phyloP scores from a whole-genome alignment of 2,797 vertebrate species.

The Dryobates pubescens region DNA sequence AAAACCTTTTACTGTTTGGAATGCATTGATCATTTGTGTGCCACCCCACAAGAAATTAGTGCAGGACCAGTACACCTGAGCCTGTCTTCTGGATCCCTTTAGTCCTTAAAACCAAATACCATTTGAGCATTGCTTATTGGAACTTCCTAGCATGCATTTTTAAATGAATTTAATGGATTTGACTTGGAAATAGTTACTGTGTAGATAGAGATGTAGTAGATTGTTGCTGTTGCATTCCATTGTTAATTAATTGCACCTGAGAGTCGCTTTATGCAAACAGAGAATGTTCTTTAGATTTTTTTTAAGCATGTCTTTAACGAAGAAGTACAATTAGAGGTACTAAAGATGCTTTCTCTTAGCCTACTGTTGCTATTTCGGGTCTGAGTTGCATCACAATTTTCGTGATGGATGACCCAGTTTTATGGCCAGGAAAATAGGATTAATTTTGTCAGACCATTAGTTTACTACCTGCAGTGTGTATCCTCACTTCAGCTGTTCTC shows the following conservation, averaged over 20 bases:
- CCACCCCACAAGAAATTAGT: background rate
- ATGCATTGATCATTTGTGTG: background rate
- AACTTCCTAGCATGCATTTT: background rate
- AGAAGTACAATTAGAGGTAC: background rate
- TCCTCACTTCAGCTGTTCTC: background rate
- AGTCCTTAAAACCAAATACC: background rate
- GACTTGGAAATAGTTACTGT: background rate
- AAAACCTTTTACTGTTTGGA: background rate
- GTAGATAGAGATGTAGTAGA: background rate
- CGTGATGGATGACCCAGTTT: background rate
- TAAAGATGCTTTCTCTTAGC: background rate
- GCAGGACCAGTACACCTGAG: background rate
- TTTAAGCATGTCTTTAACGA: conserved; percentile 15
- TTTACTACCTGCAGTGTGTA: background rate
- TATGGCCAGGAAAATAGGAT: background rate
- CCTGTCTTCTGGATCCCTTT: background rate
- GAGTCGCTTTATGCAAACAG: background rate
- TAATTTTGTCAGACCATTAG: conserved; percentile 19
- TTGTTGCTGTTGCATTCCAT: background rate
- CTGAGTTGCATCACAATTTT: background rate
- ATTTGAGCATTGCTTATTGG: background rate
- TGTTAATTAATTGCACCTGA: background rate
- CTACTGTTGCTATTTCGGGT: background rate
- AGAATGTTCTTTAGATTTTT: background rate
- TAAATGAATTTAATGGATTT: background rate